These are phyloP conservation scores for Corydoras sp. DNA, from an alignment of 2,113 vertebrate genomes.

Conservation along the genomic window DNA sequence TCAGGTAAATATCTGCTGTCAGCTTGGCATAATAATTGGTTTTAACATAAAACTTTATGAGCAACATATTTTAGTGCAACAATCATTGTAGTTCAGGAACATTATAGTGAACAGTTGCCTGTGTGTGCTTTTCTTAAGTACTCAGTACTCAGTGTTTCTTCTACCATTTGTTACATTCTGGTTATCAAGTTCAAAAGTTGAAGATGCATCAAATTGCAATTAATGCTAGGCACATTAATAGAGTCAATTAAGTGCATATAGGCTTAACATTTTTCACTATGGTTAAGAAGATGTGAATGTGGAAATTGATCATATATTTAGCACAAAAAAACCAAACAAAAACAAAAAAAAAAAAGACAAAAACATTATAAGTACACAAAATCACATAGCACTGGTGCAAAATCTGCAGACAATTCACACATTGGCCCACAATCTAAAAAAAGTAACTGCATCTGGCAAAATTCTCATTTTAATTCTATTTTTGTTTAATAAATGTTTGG, in stretches of 20 bases:
- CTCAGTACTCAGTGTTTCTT: conserved; percentile 2
- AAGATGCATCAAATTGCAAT: background rate
- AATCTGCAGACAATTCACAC: background rate
- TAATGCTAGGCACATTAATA: background rate
- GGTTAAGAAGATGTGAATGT: background rate
- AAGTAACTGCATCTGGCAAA: no score
- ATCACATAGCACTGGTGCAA: background rate
- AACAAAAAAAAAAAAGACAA: no score
- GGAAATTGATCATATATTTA: background rate
- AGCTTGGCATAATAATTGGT: no score
- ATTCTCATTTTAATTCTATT: no score
- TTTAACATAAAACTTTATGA: no score
- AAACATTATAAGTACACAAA: no score
- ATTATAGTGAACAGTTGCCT: no score
- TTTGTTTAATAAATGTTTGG: no score
- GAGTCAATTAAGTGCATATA: conserved; percentile 6
- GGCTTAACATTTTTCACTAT: background rate
- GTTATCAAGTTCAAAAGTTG: background rate
- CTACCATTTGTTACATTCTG: background rate
- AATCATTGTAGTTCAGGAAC: no score
- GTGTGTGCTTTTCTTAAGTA: background rate
- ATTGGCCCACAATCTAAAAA: background rate
- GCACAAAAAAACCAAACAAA: background rate
- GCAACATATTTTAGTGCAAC: no score
- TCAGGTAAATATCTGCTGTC: no score